Percentiles rank a stretch among this genome's conserved stretches.
Evolutionary conservation across 2,888 invertebrate species (phyloP).

Genomic region (Cephus pulcher): DNA sequence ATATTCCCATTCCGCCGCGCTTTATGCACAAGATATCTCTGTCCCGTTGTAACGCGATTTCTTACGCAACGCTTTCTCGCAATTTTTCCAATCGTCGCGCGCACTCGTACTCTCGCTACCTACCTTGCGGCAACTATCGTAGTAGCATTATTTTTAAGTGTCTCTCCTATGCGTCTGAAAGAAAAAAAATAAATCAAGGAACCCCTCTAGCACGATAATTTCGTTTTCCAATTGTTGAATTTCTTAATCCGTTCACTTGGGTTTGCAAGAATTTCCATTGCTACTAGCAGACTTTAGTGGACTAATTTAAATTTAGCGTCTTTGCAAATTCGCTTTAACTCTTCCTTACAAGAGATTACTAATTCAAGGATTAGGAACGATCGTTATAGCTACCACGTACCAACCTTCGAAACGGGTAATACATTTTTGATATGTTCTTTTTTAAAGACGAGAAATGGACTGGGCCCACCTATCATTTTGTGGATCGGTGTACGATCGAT

Average conservation of each 20-base stretch:
- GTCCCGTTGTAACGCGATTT: not conserved
- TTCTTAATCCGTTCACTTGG: not conserved
- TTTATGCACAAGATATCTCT: not conserved
- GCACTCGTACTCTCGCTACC: not conserved
- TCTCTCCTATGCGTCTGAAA: not conserved
- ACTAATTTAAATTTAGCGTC: not conserved
- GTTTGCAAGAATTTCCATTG: not conserved
- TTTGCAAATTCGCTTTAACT: not conserved
- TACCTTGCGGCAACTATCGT: not conserved
- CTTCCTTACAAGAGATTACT: not conserved
- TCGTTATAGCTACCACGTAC: not conserved
- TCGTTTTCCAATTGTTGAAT: not conserved
- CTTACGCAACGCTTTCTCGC: not conserved
- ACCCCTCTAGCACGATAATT: not conserved
- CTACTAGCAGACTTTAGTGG: not conserved
- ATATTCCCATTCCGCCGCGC: not conserved
- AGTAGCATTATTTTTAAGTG: not conserved
- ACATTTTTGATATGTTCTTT: not conserved
- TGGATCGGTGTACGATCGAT: not conserved
- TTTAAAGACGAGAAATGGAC: not conserved
- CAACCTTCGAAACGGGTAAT: not conserved
- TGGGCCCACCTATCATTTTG: not conserved
- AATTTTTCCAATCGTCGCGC: not conserved
- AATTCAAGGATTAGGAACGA: not conserved
- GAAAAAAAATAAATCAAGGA: not conserved